Evolutionary conservation across 2,113 vertebrate species (phyloP).

Genomic region (Clupea harengus): DNA sequence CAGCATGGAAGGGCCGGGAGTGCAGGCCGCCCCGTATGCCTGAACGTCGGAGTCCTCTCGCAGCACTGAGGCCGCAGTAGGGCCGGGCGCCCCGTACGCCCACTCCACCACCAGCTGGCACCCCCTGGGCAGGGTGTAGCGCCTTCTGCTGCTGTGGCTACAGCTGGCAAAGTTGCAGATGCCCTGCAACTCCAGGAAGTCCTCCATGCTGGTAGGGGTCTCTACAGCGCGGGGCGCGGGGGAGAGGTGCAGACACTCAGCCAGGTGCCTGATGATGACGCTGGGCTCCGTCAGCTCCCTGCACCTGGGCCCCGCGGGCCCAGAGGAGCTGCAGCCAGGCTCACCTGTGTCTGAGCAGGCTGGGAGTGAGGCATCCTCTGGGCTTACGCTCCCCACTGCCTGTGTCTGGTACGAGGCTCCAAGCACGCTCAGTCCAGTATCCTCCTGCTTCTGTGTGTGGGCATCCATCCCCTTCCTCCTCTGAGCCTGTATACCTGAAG

Average conservation of each 20-base stretch:
- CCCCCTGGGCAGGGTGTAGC: constrained; percentile 35
- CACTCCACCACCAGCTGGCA: constrained; percentile 40
- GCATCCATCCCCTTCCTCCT: no score
- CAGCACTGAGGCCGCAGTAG: neutral
- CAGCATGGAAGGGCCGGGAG: neutral
- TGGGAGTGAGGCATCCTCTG: no score
- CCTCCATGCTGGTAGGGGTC: constrained; percentile 16
- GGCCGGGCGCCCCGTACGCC: constrained; percentile 28
- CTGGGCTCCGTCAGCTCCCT: constrained; percentile 38
- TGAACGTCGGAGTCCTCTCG: no score
- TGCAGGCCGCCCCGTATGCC: constrained; percentile 30
- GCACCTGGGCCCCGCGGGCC: constrained; percentile 16
- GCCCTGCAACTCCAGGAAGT: constrained; percentile 36
- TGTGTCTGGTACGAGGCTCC: no score
- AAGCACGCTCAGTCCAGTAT: no score
- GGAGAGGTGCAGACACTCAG: constrained; percentile 34
- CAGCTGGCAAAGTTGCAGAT: constrained; percentile 47
- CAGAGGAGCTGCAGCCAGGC: no score
- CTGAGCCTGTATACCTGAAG: no score
- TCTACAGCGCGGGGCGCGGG: constrained; percentile 11
- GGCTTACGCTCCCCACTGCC: no score
- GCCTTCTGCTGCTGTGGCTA: constrained; percentile 27
- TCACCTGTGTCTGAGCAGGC: no score
- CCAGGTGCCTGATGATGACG: constrained; percentile 42
- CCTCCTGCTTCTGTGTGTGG: no score